Conservation (phyloP, 2,888 invertebrate genomes). For the Tyria jacobaeae region DNA sequence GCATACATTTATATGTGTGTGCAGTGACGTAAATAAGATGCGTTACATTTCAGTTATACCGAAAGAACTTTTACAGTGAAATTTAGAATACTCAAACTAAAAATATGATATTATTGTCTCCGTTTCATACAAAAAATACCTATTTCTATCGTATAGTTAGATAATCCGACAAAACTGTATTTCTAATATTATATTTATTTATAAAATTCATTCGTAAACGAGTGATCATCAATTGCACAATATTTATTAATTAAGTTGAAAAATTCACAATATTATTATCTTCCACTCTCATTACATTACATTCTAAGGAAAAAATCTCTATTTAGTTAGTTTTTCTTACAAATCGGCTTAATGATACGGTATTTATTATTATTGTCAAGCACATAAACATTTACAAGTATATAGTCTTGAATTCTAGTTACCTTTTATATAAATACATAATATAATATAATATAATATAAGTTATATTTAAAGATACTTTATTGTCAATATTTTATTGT, state of each 20-base stretch:
- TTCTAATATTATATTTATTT: constrained; percentile 47
- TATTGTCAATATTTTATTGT: constrained; percentile 7
- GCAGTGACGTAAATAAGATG: no score
- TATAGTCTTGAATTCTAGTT: constrained; percentile 5
- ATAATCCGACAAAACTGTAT: constrained; percentile 60
- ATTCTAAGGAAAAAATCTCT: constrained; percentile 31
- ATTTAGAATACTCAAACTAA: constrained; percentile 18
- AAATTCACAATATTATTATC: constrained; percentile 43
- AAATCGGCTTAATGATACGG: constrained; percentile 34
- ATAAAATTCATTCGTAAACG: constrained; percentile 47
- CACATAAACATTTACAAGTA: constrained; percentile 34
- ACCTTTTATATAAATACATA: no score
- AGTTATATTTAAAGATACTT: not conserved
- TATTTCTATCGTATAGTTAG: constrained; percentile 45
- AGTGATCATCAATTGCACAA: constrained; percentile 33
- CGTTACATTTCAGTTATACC: not conserved
- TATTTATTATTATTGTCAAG: constrained; percentile 45
- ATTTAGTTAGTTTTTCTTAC: constrained; percentile 28
- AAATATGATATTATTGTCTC: constrained; percentile 62
- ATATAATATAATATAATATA: not conserved
- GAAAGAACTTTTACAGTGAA: not conserved
- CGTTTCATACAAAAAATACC: constrained; percentile 37
- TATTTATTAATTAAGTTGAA: constrained; percentile 30
- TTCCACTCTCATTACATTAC: constrained; percentile 30
- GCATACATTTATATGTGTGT: no score